Evolutionary conservation across 64 coral and sea anemone species (phyloP), one percentile per base, ranked within the genome.

Genomic region (Stylophora pistillata): DNA sequence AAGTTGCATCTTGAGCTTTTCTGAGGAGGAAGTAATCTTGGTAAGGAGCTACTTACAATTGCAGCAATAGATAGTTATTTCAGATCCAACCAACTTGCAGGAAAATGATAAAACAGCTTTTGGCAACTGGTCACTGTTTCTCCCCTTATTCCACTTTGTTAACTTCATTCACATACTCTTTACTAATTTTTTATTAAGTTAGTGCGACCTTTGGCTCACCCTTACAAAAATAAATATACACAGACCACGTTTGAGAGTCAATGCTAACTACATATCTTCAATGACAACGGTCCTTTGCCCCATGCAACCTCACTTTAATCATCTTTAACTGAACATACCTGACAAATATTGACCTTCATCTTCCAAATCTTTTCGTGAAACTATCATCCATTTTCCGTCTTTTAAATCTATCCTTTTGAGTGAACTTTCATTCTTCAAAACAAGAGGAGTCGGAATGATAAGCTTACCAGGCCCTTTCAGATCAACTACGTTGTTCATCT

Each of bases 391-490:
- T 4, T 77, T 71, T 79, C 69, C 60, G 14, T 2, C 16, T 34
- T 53, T 21, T n/a, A 92, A 77, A 9, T 28, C 68, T 0, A 86
- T 59, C 32, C 12, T 85, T 54, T 77, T 54, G n/a, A 53, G 55
- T 4, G 16, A 18, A 41, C 41, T 31, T 20, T 56, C 15, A 23
- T 75, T 34, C 15, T 53, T 85, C 9, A 92, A 41, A 56, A 17
- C 72, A 59, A 72, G 0, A 21, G 90, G 90, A n/a, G 73, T 83
- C 10, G 90, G 90, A 23, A 54, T 32, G 47, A 76, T 87, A 13
- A 92, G 34, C 2, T 86, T 69, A 20, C 13, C 81, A 21, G 72
- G 25, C 20, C 56, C 32, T 13, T 34, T 53, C 20, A 86, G 32
- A 20, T 74, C 82, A 0, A 21, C 73, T 20, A 89, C 57, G 23